These are phyloP conservation scores for Osedax fenrisi DNA, from an alignment of 2,888 invertebrate genomes.

Conservation along the genomic window DNA sequence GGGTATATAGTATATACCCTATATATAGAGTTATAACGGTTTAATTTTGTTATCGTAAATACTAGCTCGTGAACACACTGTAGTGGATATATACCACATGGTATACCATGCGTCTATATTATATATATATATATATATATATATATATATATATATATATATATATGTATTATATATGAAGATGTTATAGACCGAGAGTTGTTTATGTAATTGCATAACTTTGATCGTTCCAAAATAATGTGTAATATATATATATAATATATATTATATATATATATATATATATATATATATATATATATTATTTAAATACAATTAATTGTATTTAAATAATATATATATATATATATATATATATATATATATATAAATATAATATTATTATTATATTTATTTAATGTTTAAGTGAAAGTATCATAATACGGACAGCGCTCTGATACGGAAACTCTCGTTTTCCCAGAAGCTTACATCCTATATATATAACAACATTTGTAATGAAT, in stretches of 20 bases:
- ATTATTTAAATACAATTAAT: not conserved
- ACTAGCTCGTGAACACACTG: not conserved
- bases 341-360: constrained; percentile 2
- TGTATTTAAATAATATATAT: not conserved
- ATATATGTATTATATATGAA: no score
- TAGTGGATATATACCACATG: not conserved
- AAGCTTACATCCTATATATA: no score
- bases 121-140: constrained; percentile 2
- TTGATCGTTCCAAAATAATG: not conserved
- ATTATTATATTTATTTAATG: no score
- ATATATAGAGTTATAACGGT: not conserved
- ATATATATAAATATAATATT: not conserved
- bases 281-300: constrained; percentile 2
- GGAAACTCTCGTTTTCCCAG: no score
- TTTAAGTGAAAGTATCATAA: no score
- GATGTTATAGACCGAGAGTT: not conserved
- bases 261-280: not conserved
- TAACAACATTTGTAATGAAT: no score
- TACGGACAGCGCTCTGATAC: no score
- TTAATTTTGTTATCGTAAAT: not conserved
- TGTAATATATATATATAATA: not conserved
- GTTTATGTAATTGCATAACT: not conserved
- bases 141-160: constrained; percentile 23
- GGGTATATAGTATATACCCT: no score
- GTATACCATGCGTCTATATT: no score